Evolutionary conservation across 2,113 vertebrate genomes (phyloP), one percentile per base, ranked within the genome.

Genomic region (Oryzias curvinotus): DNA sequence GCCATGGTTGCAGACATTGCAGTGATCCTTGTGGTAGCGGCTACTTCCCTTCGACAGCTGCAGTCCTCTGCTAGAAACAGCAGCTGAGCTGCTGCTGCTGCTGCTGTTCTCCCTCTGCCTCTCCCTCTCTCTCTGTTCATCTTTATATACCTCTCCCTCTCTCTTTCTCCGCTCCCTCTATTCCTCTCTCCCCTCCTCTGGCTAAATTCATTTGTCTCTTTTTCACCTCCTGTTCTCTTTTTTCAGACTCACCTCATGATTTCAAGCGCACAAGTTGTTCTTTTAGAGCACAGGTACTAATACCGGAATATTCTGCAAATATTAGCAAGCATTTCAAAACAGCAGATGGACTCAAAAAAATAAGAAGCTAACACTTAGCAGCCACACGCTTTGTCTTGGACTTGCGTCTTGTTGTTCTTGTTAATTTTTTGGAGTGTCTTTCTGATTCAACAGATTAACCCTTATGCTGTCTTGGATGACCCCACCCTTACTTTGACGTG

Each of bases 21-120:
- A 65, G 64, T 64, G 68, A 79, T 84, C 82, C 80, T 75, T 23
- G 69, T 74, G 72, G 77, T 53, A 80, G 75, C 81, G 13, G 73
- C 68, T 61, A 56, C 42, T 49, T 56, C 49, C 54, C 51, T 58
- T 56, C 44, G 17, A 45, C 69, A 44, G 73, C 68, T 12, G 44
- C 50, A 59, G 71, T 50, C 64, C 49, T 19, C 7, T 62, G 57
- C 67, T 41, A 66, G 47, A 15, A 71, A 74, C 57, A 60, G 56
- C 80, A 59, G 68, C 84, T 68, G 58, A 65, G 44, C 71, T 66
- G 47, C 56, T 42, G 41, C 67, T 71, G 50, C 57, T 49, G 41
- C 63, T 65, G 1, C 18, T 7, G 12, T 17, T 13, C 45, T 45
- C 21, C 44, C 43, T 52, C 60, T 8, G n/a, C 57, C 63, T 19